Conservation (phyloP, 2,113 vertebrate species). For the Bungarus multicinctus region DNA sequence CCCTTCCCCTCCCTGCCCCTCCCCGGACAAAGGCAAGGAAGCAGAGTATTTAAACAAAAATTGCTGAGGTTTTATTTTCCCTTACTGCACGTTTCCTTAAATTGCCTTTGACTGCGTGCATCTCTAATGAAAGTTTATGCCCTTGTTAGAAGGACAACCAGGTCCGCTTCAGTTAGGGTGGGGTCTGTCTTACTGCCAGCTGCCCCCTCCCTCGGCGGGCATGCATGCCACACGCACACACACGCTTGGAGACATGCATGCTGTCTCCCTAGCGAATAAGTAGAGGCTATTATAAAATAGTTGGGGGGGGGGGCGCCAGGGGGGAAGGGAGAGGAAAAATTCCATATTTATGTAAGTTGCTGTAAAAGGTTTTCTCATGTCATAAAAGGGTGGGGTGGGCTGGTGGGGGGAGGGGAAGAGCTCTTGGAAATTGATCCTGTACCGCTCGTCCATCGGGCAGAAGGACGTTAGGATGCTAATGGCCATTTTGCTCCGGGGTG, state of each 20-base stretch:
- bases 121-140: conserved; percentile 99
- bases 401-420: conserved; percentile 69
- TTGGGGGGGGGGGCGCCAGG: conserved; percentile 46
- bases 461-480: conserved; percentile 99
- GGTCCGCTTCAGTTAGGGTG: conserved; percentile 95
- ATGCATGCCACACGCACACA: conserved; percentile 23
- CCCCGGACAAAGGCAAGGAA: conserved; percentile 62
- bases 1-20: too few relatives aligned
- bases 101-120: conserved; percentile 99
- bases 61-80: conserved; percentile 98
- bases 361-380: conserved; percentile 99
- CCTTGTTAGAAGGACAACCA: conserved; percentile 98
- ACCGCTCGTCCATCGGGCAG: conserved; percentile 98
- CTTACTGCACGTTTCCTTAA: conserved; percentile 92
- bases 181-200: conserved; percentile 84
- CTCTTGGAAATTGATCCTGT: conserved; percentile 97
- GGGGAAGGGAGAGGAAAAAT: conserved; percentile 71
- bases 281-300: conserved; percentile 75
- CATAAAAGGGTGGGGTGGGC: conserved; percentile 75
- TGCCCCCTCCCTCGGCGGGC: conserved; percentile 54
- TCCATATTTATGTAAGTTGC: conserved; percentile 99
- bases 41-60: conserved; percentile 64
- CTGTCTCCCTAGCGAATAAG: conserved; percentile 82
- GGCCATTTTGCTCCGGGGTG: conserved; percentile 99
- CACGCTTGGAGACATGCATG: background rate